These are phyloP conservation scores for Cariama cristata DNA, from an alignment of 2,113 vertebrate genomes.

Conservation along the genomic window DNA sequence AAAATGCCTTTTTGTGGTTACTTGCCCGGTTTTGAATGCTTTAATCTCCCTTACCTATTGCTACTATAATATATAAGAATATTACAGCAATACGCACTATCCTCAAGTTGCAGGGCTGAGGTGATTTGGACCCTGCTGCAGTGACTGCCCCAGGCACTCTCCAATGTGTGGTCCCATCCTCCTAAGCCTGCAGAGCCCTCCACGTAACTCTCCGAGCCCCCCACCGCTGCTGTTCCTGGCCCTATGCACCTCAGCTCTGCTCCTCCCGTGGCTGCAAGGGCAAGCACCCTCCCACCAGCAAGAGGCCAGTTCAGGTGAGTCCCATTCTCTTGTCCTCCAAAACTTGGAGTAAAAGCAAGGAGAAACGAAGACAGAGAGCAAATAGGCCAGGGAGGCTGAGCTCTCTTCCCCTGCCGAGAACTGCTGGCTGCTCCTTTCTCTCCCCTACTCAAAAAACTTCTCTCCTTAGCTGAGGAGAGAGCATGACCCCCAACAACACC, in stretches of 20 bases:
- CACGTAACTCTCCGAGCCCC: accelerated
- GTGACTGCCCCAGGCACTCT: neutral
- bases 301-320: neutral
- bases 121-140: neutral
- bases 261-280: neutral
- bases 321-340: neutral
- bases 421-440: neutral
- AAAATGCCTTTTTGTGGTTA: neutral
- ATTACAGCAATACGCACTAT: neutral
- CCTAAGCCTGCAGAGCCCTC: neutral
- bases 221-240: neutral
- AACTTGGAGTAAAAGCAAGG: neutral
- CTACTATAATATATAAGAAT: neutral
- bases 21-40: neutral
- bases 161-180: accelerated
- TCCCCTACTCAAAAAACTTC: neutral
- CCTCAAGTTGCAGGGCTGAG: neutral
- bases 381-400: neutral
- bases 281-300: neutral
- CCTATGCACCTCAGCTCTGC: neutral
- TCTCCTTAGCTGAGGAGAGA: neutral
- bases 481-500: neutral
- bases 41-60: neutral
- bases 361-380: neutral
- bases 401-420: neutral